A percentile compares a stretch with the other conserved stretches of the same genome.
Conservation (phyloP, 2,113 vertebrate genomes). For the Rhegmatorhina hoffmannsi region DNA sequence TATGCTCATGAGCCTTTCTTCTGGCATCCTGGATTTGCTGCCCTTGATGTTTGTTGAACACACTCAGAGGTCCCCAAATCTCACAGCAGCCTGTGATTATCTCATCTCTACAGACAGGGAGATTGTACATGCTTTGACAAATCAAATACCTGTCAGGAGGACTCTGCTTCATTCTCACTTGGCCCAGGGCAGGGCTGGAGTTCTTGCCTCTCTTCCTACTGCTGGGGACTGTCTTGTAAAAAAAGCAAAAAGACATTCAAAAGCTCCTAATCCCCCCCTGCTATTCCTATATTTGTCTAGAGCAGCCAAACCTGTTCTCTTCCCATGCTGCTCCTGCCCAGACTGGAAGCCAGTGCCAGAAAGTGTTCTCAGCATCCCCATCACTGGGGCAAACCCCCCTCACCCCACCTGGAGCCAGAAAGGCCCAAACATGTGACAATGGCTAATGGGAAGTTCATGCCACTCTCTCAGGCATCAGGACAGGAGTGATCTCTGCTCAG, state of each 20-base stretch:
- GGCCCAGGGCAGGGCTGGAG: not conserved
- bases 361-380: not conserved
- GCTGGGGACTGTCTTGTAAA: not conserved
- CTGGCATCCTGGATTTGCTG: not conserved
- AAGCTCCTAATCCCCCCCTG: not conserved
- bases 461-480: not conserved
- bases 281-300: not conserved
- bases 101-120: conserved; percentile 2
- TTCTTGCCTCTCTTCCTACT: not conserved
- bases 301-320: not conserved
- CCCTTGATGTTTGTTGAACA: not conserved
- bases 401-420: not conserved
- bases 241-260: not conserved
- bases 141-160: not conserved
- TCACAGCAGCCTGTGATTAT: conserved; percentile 3
- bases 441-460: accelerated
- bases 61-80: not conserved
- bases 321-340: not conserved
- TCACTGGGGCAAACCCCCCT: not conserved
- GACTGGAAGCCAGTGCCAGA: not conserved
- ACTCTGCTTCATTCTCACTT: not conserved
- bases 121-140: conserved; percentile 11
- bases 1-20: not conserved
- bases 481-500: not conserved
- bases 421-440: accelerated